Base-by-base conservation (phyloP, 1,140 invertebrate genomes). In the Brachionus asplanchnoidis region DNA sequence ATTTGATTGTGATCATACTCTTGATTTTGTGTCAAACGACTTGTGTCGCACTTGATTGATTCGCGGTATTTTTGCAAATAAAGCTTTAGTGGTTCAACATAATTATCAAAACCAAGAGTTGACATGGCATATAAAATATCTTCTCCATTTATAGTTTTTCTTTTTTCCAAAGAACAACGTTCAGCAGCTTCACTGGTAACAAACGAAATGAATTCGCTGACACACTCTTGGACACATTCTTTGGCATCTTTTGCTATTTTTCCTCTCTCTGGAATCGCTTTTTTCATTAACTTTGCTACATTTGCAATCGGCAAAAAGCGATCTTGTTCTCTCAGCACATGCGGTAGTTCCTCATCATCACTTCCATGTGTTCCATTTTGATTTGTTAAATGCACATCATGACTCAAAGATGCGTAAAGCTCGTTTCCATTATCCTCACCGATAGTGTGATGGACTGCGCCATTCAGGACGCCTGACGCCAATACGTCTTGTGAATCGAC, bases 191-290 rank as follows among this genome's bases (percentile, higher is more conserved):
- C 97, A 88, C 95, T 97, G 0, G 97, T 99, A 68, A 99, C 97
- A 88, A 99, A 99, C 86, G 96, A 97, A 87, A 99, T 98, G 88
- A 99, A 99, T 88, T 99, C 98, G 0, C 96, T 98, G 46, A 99
- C 97, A 91, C 97, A 99, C 90, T 99, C 98, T 90, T 99, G 98
- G 20, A 99, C 95, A 91, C 97, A 99, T 91, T 99, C 97, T 86
- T 98, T 93, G 0, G 97, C 97, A 91, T 99, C 98, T 92, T 99
- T 99, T 0, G 97, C 96, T 87, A 99, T 94, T 92, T 99, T 99
- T 87, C 97, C 97, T 86, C 94, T 93, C 85, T 95, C 94, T 5
- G 97, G 97, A 86, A 99, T 96, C 5, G 95, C 95, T 88, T 94
- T 93, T 90, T 99, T 99, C 98, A 99, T 99, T 56, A 99, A 98